phyloP scores from a whole-genome alignment of 2,797 vertebrate genomes.

The Scyliorhinus canicula region DNA sequence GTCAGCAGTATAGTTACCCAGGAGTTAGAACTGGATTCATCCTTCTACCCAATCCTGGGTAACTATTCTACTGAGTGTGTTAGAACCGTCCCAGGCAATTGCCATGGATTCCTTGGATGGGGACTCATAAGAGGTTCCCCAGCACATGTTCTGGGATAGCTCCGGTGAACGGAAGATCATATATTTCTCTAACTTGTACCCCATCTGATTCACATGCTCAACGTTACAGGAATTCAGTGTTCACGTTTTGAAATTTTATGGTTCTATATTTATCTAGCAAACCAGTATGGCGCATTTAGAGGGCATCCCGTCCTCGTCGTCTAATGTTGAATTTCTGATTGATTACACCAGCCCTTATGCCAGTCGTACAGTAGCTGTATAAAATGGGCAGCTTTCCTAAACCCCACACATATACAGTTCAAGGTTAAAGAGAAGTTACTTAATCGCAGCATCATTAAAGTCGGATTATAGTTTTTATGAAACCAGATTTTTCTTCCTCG shows the following conservation, averaged over 20 bases:
- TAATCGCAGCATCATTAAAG: background rate
- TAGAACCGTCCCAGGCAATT: no score
- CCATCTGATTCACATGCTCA: background rate
- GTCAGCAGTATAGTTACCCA: no score
- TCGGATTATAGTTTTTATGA: conserved; percentile 5
- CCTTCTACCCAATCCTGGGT: no score
- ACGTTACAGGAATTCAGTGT: background rate
- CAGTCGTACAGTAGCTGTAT: background rate
- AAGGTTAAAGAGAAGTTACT: background rate
- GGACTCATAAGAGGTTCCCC: no score
- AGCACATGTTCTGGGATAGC: no score
- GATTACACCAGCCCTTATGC: background rate
- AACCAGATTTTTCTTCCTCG: background rate
- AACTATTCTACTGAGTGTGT: no score
- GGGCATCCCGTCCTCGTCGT: background rate
- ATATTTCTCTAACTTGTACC: background rate
- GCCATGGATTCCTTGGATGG: no score
- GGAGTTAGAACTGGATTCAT: no score
- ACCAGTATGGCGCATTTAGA: background rate
- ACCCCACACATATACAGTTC: background rate
- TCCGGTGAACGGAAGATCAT: background rate
- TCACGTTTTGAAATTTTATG: background rate
- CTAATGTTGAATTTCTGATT: background rate
- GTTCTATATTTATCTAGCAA: background rate
- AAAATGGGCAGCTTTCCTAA: background rate